Conservation (phyloP, 2,888 invertebrate species). For the Aphelenchoides bicaudatus region DNA sequence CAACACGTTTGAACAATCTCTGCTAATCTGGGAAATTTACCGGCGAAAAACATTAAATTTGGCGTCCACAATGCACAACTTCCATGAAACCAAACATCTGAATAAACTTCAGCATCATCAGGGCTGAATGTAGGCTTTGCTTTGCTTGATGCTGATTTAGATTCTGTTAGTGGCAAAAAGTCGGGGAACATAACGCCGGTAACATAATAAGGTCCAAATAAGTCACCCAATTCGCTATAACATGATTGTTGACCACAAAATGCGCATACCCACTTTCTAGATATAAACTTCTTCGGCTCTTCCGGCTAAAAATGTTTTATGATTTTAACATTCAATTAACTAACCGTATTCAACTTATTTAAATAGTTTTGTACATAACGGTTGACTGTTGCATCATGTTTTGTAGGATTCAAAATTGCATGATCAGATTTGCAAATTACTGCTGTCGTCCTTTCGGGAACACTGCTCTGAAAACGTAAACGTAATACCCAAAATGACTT, state of each 20-base stretch:
- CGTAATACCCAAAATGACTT: no score
- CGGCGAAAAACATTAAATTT: constrained; percentile 18
- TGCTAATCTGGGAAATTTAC: constrained; percentile 14
- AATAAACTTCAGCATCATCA: constrained; percentile 5
- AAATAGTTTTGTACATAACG: neutral
- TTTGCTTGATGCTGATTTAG: neutral
- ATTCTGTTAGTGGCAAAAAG: constrained; percentile 1
- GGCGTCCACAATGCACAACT: constrained; percentile 24
- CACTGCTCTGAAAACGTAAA: no score
- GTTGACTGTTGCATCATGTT: constrained; percentile 2
- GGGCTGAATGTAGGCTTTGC: neutral
- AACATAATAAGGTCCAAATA: constrained; percentile 25
- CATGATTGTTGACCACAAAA: constrained; percentile 21
- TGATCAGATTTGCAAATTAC: neutral
- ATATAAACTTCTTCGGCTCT: constrained; percentile 14
- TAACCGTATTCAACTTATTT: constrained; percentile 14
- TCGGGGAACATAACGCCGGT: constrained; percentile 4
- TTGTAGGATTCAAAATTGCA: neutral
- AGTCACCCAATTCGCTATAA: constrained; percentile 16
- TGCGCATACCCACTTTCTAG: constrained; percentile 21
- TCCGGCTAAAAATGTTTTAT: constrained; percentile 21
- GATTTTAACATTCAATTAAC: neutral
- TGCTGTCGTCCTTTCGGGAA: neutral
- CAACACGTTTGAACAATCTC: constrained; percentile 21
- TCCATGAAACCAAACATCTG: constrained; percentile 25